Percentiles rank a stretch among this genome's conserved stretches.
Conservation (phyloP, 2,888 invertebrate genomes). For the Eulithis prunata region DNA sequence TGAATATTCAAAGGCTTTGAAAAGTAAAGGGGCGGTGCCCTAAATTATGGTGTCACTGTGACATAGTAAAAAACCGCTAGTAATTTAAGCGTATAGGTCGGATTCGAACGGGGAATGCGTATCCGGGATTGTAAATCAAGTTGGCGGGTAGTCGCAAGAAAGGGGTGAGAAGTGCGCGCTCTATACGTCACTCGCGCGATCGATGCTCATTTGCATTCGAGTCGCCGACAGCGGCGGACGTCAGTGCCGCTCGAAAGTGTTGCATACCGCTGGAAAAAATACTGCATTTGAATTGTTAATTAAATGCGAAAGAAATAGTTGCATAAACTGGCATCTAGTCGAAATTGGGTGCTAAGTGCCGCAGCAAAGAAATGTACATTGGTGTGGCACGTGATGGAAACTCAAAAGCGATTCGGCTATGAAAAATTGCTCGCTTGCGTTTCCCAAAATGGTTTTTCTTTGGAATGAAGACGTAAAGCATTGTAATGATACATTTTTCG, state of each 20-base stretch:
- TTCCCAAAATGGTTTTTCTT: slow-evolving; percentile 42
- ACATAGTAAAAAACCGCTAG: slow-evolving; percentile 77
- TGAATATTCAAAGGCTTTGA: slow-evolving; percentile 82
- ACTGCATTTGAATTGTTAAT: slow-evolving; percentile 81
- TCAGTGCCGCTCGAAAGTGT: slow-evolving; percentile 80
- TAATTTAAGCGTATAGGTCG: slow-evolving; percentile 73
- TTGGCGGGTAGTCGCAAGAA: slow-evolving; percentile 81
- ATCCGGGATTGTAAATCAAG: slow-evolving; percentile 81
- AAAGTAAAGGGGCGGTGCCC: slow-evolving; percentile 80
- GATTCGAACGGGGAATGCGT: slow-evolving; percentile 72
- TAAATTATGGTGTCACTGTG: slow-evolving; percentile 82
- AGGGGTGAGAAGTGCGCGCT: slow-evolving; percentile 80
- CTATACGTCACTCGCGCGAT: slow-evolving; percentile 76
- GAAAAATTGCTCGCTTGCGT: slow-evolving; percentile 34
- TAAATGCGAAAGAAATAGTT: slow-evolving; percentile 75
- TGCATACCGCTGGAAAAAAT: slow-evolving; percentile 72
- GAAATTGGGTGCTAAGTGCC: slow-evolving; percentile 73
- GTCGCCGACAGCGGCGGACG: slow-evolving; percentile 75
- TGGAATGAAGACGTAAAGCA: slow-evolving; percentile 53
- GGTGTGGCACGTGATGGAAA: slow-evolving; percentile 23
- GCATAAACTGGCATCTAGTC: slow-evolving; percentile 70
- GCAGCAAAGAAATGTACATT: slow-evolving; percentile 63
- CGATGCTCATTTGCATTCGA: slow-evolving; percentile 82
- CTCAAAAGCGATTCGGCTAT: slow-evolving; percentile 24
- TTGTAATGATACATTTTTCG: slow-evolving; percentile 61